A percentile compares a stretch with the other conserved stretches of the same genome.
phyloP scores from a whole-genome alignment of 2,113 vertebrate genomes.

The Rhombomys opimus region DNA sequence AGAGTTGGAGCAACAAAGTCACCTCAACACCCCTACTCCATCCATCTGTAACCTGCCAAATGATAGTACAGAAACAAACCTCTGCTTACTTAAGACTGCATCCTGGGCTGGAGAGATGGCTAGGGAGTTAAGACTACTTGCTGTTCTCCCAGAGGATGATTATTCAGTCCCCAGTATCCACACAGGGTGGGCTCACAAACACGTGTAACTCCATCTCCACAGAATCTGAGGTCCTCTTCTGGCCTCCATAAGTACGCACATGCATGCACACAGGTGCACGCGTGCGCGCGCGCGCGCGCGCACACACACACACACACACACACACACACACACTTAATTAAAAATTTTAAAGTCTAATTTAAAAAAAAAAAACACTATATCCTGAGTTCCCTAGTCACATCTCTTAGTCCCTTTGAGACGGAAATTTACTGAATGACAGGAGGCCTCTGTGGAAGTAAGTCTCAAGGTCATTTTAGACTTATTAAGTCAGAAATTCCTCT shows the following conservation, averaged over 20 bases:
- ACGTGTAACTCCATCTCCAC: background rate
- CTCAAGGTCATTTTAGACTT: conserved; percentile 24
- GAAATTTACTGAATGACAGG: background rate
- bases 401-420: background rate
- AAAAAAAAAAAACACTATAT: background rate
- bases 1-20: background rate
- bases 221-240: background rate
- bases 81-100: conserved; percentile 11
- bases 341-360: background rate
- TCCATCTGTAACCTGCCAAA: background rate
- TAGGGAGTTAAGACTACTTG: background rate
- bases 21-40: background rate
- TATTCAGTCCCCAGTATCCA: background rate
- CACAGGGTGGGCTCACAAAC: background rate
- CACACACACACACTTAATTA: background rate
- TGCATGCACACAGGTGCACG: too few relatives aligned
- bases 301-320: background rate
- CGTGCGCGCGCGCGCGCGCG: background rate
- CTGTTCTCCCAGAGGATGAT: background rate
- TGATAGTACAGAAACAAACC: background rate
- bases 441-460: background rate
- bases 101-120: background rate
- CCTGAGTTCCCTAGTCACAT: background rate
- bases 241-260: background rate
- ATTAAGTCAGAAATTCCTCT: conserved; percentile 2